Conservation (phyloP, 2,797 vertebrate genomes). For the Hydrophis major region DNA sequence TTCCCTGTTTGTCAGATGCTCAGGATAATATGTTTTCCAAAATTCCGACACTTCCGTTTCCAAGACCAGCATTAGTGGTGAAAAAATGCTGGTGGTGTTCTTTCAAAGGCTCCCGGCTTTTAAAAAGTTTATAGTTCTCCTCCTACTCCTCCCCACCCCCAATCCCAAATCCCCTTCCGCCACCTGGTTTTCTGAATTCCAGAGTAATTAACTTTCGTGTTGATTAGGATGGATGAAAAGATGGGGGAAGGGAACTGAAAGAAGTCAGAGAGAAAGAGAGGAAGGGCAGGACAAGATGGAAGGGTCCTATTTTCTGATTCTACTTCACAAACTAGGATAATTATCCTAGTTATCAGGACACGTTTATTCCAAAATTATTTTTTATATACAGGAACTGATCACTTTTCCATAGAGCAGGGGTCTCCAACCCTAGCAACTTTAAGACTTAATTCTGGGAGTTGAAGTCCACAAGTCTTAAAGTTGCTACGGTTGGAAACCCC, state of each 20-base stretch:
- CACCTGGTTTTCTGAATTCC: slow-evolving; percentile 19
- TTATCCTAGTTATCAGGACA: background rate
- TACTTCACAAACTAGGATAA: background rate
- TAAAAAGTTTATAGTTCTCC: background rate
- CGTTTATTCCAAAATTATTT: too few relatives aligned
- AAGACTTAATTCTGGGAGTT: too few relatives aligned
- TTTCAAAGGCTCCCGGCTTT: background rate
- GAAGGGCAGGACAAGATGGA: too few relatives aligned
- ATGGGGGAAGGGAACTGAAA: background rate
- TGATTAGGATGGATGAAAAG: slow-evolving; percentile 6
- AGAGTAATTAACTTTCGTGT: slow-evolving; percentile 12
- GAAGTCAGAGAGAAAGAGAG: too few relatives aligned
- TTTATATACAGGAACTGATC: background rate
- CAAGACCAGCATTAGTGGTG: background rate
- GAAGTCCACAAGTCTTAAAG: too few relatives aligned
- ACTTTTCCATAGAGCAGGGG: background rate
- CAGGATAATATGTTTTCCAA: background rate
- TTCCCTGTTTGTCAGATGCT: background rate
- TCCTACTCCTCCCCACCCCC: background rate
- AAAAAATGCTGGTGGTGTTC: background rate
- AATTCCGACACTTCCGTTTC: background rate
- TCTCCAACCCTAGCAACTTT: too few relatives aligned
- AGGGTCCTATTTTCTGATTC: background rate
- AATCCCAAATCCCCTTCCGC: background rate
- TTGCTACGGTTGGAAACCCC: too few relatives aligned